These are phyloP conservation scores for Eupithecia vulgata DNA, from an alignment of 2,888 invertebrate species.

Conservation along the genomic window DNA sequence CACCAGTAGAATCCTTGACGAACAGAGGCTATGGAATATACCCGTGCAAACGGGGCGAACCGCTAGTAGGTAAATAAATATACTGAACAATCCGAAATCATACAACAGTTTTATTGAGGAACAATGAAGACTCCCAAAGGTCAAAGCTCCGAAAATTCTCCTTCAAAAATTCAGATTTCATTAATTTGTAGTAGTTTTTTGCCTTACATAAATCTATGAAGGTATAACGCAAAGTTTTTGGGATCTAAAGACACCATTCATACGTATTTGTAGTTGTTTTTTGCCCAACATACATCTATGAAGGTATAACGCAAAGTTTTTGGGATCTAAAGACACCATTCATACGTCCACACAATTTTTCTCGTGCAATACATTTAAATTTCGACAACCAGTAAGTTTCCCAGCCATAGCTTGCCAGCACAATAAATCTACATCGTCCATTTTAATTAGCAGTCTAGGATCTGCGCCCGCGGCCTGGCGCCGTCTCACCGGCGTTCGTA, in stretches of 20 bases:
- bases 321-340: neutral
- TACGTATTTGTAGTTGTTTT: neutral
- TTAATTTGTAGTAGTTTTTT: neutral
- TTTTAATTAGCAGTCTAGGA: slow-evolving; percentile 59
- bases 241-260: neutral
- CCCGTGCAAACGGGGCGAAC: too few relatives aligned
- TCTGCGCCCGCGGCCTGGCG: slow-evolving; percentile 55
- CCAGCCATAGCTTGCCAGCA: slow-evolving; percentile 11
- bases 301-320: neutral
- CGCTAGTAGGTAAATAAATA: too few relatives aligned
- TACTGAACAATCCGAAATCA: too few relatives aligned
- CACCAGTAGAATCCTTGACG: too few relatives aligned
- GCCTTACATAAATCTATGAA: neutral
- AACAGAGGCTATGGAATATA: too few relatives aligned
- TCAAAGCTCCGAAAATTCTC: too few relatives aligned
- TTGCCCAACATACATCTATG: neutral
- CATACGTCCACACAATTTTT: neutral
- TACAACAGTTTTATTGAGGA: too few relatives aligned
- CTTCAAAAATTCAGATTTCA: neutral
- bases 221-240: neutral
- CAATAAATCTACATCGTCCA: slow-evolving; percentile 59
- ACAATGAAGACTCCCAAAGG: too few relatives aligned
- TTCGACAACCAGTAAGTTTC: slow-evolving; percentile 17
- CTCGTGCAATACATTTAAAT: neutral
- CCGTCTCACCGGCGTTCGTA: slow-evolving; percentile 44